Base-by-base conservation (phyloP, 2,888 invertebrate species). In the Idaea aversata region DNA sequence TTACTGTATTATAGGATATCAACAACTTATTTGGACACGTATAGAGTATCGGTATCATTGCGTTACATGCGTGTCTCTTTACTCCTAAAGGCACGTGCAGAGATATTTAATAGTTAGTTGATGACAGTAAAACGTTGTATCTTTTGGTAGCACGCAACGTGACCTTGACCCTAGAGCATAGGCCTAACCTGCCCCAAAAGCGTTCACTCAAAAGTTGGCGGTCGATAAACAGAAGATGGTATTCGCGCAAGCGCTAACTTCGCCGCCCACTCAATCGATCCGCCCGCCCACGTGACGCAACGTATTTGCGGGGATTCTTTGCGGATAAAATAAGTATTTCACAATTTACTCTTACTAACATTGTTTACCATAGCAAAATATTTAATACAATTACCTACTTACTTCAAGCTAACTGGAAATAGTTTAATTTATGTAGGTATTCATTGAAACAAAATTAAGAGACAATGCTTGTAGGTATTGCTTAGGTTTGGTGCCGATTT, bases 171-270 rank as follows among this genome's bases (percentile, higher is more conserved):
- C 86, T 84, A 84, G 90, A 88, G 86, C 83, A 87, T 90, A 91
- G 91, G 93, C 93, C 91, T 93, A 93, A 93, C 93, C 93, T 93
- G 93, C 93, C 93, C 88, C 91, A 93, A 91, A 92, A 90, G 89
- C 86, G 87, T 88, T 84, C 82, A 82, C 84, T 86, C 82, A 85
- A 84, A 88, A 88, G 88, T 88, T 84, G 73, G 78, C 83, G 91
- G 87, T 93, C 93, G 92, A 93, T 93, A 91, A 75, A 83, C 66
- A 68, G 83, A 86, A 82, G 81, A 80, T 83, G 73, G 80, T 77
- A 81, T 87, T 85, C 88, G 90, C 91, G 90, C 92, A 87, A 78
- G 91, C 92, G 91, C 88, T 70, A 79, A 71, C 71, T 70, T 71
- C 73, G 77, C 80, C 82, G 82, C 82, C 84, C 83, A 82, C 79